Evolutionary conservation across 2,113 vertebrate genomes (phyloP).

Genomic region (Halichoeres trimaculatus): DNA sequence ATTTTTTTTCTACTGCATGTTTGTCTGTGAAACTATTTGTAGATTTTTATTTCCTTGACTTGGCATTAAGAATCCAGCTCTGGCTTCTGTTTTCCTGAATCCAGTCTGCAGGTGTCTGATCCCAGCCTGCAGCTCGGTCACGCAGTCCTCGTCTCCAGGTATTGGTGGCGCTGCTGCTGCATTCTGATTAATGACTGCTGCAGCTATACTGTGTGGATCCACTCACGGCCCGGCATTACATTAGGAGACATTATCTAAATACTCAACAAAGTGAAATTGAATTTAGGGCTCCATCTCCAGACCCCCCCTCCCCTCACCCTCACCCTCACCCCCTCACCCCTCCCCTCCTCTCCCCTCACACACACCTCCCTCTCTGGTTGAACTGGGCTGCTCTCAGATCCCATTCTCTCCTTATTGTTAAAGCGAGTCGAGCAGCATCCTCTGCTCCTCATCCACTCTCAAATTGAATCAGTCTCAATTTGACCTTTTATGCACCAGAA

Average conservation of each 20-base stretch:
- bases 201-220: conserved; percentile 52
- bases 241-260: conserved; percentile 84
- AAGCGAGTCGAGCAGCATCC: conserved; percentile 71
- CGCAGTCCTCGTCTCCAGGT: conserved; percentile 46
- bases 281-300: conserved; percentile 71
- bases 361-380: conserved; percentile 37
- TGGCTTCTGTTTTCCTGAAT: conserved; percentile 16
- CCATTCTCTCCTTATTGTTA: conserved; percentile 82
- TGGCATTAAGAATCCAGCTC: neutral
- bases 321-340: neutral
- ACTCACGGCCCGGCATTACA: conserved; percentile 67
- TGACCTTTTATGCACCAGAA: conserved; percentile 80
- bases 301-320: neutral
- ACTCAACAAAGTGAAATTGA: conserved; percentile 83
- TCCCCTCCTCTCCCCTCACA: neutral
- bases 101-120: conserved; percentile 17
- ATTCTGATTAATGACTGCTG: conserved; percentile 54
- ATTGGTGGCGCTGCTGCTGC: conserved; percentile 80
- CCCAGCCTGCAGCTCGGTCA: neutral
- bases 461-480: conserved; percentile 83
- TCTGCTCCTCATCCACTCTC: conserved; percentile 75
- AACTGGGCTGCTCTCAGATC: conserved; percentile 72
- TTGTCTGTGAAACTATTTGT: neutral
- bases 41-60: neutral
- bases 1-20: neutral